Conservation (phyloP, 2,113 vertebrate species). For the Thymallus thymallus region DNA sequence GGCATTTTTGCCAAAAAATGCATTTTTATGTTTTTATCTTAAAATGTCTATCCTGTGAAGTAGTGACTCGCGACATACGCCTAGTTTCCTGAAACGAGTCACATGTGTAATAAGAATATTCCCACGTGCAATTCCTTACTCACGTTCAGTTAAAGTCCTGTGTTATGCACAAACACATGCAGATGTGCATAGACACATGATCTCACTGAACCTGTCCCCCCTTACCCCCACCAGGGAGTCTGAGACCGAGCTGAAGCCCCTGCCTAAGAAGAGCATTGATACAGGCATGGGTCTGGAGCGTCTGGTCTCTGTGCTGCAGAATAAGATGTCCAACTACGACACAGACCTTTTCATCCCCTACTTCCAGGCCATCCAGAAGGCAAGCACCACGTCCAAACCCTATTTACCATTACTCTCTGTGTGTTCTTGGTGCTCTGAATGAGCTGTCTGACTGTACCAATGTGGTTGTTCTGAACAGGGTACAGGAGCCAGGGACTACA, state of each 20-base stretch:
- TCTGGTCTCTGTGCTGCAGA: slow-evolving; percentile 93
- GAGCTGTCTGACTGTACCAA: not conserved
- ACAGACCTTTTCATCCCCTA: slow-evolving; percentile 96
- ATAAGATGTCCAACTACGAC: slow-evolving; percentile 99
- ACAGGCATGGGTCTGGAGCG: slow-evolving; percentile 97
- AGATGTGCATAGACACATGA: not conserved
- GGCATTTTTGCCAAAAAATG: no score
- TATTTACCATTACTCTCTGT: not conserved
- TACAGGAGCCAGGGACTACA: slow-evolving; percentile 86
- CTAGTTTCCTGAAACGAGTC: no score
- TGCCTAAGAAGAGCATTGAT: slow-evolving; percentile 98
- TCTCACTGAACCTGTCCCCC: not conserved
- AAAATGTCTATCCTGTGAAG: no score
- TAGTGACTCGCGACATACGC: no score
- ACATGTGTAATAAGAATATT: not conserved
- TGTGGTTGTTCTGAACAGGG: slow-evolving; percentile 70
- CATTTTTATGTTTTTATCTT: no score
- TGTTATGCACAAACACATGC: not conserved
- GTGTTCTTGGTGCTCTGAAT: not conserved
- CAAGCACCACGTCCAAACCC: slow-evolving; percentile 48
- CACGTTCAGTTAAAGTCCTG: no score
- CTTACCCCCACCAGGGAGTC: slow-evolving; percentile 75
- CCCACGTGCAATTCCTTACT: not conserved
- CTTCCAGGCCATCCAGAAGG: slow-evolving; percentile 97
- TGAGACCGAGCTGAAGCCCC: slow-evolving; percentile 87